A percentile compares a stretch with the other conserved stretches of the same genome.
Evolutionary conservation across 2,797 vertebrate genomes (phyloP).

Genomic region (Hydrocynus forskahlii): DNA sequence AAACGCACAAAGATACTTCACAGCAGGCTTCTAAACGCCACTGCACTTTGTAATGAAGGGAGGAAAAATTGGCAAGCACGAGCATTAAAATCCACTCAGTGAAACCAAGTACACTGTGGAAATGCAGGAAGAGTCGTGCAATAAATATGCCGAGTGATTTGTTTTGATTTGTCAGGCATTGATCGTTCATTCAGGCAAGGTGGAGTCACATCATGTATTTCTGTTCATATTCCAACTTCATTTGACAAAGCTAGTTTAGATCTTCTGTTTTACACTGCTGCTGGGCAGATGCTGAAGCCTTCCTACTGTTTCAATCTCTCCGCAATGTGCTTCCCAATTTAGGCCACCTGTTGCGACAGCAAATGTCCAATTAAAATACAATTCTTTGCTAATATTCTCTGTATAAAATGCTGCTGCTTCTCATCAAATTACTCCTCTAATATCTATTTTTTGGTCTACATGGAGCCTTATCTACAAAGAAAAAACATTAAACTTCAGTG

Average conservation of each 20-base stretch:
- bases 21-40: constrained; percentile 6
- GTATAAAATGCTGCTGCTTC: not conserved
- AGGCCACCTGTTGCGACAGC: not conserved
- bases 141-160: constrained; percentile 9
- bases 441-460: not conserved
- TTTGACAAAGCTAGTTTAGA: constrained; percentile 23
- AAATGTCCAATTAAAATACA: constrained; percentile 14
- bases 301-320: not conserved
- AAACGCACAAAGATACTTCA: constrained; percentile 32
- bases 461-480: no score
- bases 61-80: not conserved
- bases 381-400: not conserved
- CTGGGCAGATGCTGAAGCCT: not conserved
- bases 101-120: not conserved
- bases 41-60: constrained; percentile 34
- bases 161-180: not conserved
- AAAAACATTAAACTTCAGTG: no score
- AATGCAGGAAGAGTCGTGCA: not conserved
- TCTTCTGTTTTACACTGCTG: constrained; percentile 15
- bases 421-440: constrained; percentile 4
- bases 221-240: constrained; percentile 8
- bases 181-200: constrained; percentile 6
- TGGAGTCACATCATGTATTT: constrained; percentile 11
- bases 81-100: constrained; percentile 21
- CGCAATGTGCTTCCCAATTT: not conserved